Conservation (phyloP, 1,140 invertebrate genomes). For the Antheraea mylitta region DNA sequence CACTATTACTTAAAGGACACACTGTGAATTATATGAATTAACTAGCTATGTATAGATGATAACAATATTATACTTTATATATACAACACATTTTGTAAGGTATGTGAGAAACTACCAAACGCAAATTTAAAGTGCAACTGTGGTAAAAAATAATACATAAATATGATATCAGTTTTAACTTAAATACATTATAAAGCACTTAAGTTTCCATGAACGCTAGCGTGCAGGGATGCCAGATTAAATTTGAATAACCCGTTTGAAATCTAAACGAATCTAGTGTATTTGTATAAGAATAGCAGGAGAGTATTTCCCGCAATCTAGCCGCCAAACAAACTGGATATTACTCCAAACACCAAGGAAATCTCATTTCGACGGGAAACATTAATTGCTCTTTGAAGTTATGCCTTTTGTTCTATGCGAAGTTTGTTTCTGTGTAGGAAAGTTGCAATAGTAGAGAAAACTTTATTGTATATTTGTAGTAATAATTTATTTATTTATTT, state of each 20-base stretch:
- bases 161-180: neutral
- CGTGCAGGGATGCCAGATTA: neutral
- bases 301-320: neutral
- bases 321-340: neutral
- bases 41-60: too few species aligned
- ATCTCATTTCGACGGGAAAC: constrained; percentile 23
- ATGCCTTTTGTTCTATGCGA: constrained; percentile 15
- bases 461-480: neutral
- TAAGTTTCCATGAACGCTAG: neutral
- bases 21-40: too few species aligned
- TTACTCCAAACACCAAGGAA: constrained; percentile 16
- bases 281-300: neutral
- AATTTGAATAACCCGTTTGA: neutral
- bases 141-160: too few species aligned
- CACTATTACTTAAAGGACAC: too few species aligned
- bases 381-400: constrained; percentile 30
- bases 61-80: too few species aligned
- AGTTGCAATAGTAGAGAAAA: neutral
- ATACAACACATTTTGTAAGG: too few species aligned
- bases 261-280: neutral
- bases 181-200: neutral
- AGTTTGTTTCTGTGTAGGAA: neutral
- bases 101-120: too few species aligned
- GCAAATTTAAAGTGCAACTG: too few species aligned
- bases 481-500: neutral